phyloP scores from a whole-genome alignment of 1,140 invertebrate species.

The Procambarus virginalis region DNA sequence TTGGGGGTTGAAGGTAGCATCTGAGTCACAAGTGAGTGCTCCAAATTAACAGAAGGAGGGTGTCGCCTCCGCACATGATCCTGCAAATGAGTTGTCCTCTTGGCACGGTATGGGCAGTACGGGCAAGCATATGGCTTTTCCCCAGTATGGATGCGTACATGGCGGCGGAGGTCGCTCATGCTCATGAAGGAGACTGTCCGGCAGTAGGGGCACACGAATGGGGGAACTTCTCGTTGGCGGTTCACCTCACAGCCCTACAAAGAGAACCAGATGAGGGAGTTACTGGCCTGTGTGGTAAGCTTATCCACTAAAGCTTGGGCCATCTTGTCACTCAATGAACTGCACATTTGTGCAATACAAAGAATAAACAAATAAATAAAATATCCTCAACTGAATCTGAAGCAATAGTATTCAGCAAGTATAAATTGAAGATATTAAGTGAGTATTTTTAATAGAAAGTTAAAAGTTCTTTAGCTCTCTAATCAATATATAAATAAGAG shows the following conservation, averaged over 20 bases:
- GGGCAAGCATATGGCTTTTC: constrained; percentile 61
- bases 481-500: too few species aligned
- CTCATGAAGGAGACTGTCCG: constrained; percentile 57
- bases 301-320: constrained; percentile 7
- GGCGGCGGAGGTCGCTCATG: constrained; percentile 54
- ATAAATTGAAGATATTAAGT: too few species aligned
- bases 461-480: too few species aligned
- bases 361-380: too few species aligned
- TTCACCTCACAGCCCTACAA: constrained; percentile 59
- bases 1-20: background rate
- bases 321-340: background rate
- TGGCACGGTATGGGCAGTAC: constrained; percentile 50
- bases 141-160: constrained; percentile 61
- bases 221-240: constrained; percentile 37
- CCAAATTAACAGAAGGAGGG: constrained; percentile 3
- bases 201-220: constrained; percentile 56
- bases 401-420: too few species aligned
- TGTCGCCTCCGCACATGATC: constrained; percentile 53
- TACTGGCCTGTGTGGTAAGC: constrained; percentile 16
- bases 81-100: constrained; percentile 61
- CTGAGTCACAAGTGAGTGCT: constrained; percentile 8
- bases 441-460: too few species aligned
- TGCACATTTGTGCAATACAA: too few species aligned
- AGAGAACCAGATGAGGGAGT: constrained; percentile 56
- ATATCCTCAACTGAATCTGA: too few species aligned